A percentile compares a stretch with the other conserved stretches of the same genome.
phyloP scores from a whole-genome alignment of 2,888 invertebrate genomes.

The Drosophila kanekoi region DNA sequence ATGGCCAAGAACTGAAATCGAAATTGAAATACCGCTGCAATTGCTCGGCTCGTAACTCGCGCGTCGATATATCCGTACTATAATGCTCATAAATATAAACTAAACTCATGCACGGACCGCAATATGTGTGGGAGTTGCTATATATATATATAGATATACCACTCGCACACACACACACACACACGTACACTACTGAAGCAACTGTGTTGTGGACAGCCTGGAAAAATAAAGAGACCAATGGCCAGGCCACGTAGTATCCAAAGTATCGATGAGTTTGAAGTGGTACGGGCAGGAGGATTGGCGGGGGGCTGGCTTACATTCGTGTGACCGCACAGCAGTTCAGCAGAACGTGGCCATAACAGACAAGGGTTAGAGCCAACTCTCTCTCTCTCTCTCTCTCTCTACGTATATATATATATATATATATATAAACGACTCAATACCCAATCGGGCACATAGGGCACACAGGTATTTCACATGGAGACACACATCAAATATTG shows the following conservation, averaged over 20 bases:
- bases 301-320: constrained; percentile 5
- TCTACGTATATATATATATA: too few relatives aligned
- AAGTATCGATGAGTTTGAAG: constrained; percentile 80
- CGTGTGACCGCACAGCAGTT: constrained; percentile 79
- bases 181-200: too few relatives aligned
- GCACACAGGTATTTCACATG: constrained; percentile 18
- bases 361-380: constrained; percentile 54
- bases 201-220: constrained; percentile 41
- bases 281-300: constrained; percentile 20
- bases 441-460: constrained; percentile 6
- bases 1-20: constrained; percentile 35
- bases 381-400: not conserved
- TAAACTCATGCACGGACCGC: constrained; percentile 77
- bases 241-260: constrained; percentile 70
- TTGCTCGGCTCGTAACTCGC: constrained; percentile 60
- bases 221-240: constrained; percentile 65
- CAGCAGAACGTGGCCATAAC: constrained; percentile 56
- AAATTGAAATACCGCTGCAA: constrained; percentile 44
- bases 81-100: constrained; percentile 85
- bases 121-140: constrained; percentile 54
- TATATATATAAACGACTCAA: constrained; percentile 18
- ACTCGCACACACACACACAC: not conserved
- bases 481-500: constrained; percentile 22
- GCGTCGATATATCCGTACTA: constrained; percentile 83
- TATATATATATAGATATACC: constrained; percentile 31